Percentiles rank a stretch among this genome's conserved stretches.
Conservation (phyloP, 2,113 vertebrate species). For the rabbit (Oryctolagus cuniculus) region DNA sequence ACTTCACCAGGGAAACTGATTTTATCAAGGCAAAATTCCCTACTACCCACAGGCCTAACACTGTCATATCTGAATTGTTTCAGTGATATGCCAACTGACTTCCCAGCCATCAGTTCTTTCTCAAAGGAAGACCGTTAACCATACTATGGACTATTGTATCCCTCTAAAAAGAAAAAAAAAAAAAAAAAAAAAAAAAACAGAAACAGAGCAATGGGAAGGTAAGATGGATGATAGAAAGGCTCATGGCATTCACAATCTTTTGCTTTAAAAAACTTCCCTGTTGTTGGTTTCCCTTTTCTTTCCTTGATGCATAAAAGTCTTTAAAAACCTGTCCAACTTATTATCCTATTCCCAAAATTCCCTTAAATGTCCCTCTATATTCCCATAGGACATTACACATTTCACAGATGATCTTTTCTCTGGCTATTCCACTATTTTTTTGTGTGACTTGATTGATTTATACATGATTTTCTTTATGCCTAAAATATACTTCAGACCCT, state of each 20-base stretch:
- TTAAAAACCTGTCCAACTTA: background rate
- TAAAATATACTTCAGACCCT: background rate
- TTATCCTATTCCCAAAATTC: background rate
- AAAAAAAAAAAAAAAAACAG: background rate
- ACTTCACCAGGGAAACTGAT: background rate
- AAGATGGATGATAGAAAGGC: background rate
- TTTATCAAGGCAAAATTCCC: background rate
- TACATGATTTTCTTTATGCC: background rate
- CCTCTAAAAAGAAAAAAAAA: background rate
- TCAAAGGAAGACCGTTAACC: background rate
- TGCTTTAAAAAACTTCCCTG: background rate
- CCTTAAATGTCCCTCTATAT: background rate
- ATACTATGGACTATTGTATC: background rate
- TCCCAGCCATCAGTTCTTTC: background rate
- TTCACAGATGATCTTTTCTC: background rate
- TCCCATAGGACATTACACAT: background rate
- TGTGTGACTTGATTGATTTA: background rate
- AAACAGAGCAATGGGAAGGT: background rate
- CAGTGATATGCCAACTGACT: background rate
- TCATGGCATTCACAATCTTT: background rate
- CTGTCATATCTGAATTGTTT: background rate
- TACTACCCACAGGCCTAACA: background rate
- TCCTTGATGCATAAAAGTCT: background rate
- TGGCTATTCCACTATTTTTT: background rate
- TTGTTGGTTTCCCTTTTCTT: background rate